A percentile compares a stretch with the other conserved stretches of the same genome.
Conservation (phyloP, 2,888 invertebrate species). For the Tipula unca region DNA sequence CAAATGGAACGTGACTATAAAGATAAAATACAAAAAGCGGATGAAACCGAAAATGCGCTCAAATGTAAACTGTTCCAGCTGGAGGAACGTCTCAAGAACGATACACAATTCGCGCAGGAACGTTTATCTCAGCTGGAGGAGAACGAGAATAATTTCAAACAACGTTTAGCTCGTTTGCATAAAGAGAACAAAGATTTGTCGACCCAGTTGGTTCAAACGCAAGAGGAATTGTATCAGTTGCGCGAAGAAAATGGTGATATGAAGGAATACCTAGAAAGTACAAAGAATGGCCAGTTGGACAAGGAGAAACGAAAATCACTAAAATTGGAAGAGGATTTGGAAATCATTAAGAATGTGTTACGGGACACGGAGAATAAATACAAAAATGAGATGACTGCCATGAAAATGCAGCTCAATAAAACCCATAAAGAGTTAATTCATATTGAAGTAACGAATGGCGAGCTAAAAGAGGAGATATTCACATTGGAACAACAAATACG, state of each 20-base stretch:
- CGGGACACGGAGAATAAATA: slow-evolving; percentile 44
- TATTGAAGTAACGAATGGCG: slow-evolving; percentile 57
- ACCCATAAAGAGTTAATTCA: slow-evolving; percentile 51
- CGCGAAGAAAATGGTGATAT: slow-evolving; percentile 47
- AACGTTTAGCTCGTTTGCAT: slow-evolving; percentile 47
- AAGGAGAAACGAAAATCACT: slow-evolving; percentile 38
- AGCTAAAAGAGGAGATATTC: slow-evolving; percentile 60
- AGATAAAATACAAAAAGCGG: slow-evolving; percentile 47
- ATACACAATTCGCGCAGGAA: slow-evolving; percentile 44
- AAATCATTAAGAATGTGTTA: slow-evolving; percentile 42
- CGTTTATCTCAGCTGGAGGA: slow-evolving; percentile 52
- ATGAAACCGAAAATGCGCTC: slow-evolving; percentile 43
- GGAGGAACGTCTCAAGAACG: slow-evolving; percentile 46
- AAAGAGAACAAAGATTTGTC: slow-evolving; percentile 47
- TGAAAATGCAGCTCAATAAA: slow-evolving; percentile 47
- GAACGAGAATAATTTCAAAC: slow-evolving; percentile 47
- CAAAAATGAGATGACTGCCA: slow-evolving; percentile 44
- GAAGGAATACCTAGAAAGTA: slow-evolving; percentile 43
- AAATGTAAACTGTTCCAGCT: slow-evolving; percentile 50
- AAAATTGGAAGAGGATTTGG: slow-evolving; percentile 45
- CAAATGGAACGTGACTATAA: slow-evolving; percentile 58
- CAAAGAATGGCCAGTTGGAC: slow-evolving; percentile 34
- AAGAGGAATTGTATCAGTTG: slow-evolving; percentile 43
- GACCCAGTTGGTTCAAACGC: slow-evolving; percentile 43
- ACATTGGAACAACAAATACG: slow-evolving; percentile 51